Evolutionary conservation across 2,797 vertebrate species (phyloP), one percentile per base, ranked within the genome.

Genomic region (Zenarchopterus dispar): DNA sequence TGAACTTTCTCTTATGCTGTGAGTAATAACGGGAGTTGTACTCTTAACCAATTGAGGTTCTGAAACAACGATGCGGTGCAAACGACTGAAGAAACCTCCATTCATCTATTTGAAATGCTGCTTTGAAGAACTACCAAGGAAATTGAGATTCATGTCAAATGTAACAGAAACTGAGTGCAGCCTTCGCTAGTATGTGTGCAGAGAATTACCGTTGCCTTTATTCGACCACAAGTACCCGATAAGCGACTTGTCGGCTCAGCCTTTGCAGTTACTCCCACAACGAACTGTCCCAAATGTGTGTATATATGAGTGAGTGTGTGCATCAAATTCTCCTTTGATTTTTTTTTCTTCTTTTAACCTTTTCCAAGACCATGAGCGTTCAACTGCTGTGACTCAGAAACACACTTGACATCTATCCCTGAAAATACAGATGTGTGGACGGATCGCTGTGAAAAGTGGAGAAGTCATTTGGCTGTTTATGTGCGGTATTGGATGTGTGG

Each of bases 1-100:
- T 85, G n/a, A 56, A 62, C 26, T 84, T 87, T 85, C 78, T 79
- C 74, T 58, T 60, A 51, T 52, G 60, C 41, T 47, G 15, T 85
- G 83, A 88, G 51, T 83, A 79, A 84, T 65, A 85, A 9, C 7
- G 13, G 80, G 50, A 87, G 78, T 72, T 51, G 60, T 69, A 59
- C 63, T 77, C 60, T 64, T 67, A 62, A 75, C 54, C 51, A 78
- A 80, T 53, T 79, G 81, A 75, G 60, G 42, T 67, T 70, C 33
- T 70, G 62, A 83, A 70, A 71, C 1, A 18, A 9, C 22, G 5
- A 8, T 70, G 77, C 5, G 73, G 73, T 77, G 71, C n/a, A 41
- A 77, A 63, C 54, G 75, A 75, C 80, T 82, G 62, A 58, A 63
- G 70, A 61, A 41, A 55, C 53, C 75, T 71, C 17, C 70, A 69